These are phyloP conservation scores for Emberiza fucata DNA, from an alignment of 2,113 vertebrate genomes.

Conservation along the genomic window DNA sequence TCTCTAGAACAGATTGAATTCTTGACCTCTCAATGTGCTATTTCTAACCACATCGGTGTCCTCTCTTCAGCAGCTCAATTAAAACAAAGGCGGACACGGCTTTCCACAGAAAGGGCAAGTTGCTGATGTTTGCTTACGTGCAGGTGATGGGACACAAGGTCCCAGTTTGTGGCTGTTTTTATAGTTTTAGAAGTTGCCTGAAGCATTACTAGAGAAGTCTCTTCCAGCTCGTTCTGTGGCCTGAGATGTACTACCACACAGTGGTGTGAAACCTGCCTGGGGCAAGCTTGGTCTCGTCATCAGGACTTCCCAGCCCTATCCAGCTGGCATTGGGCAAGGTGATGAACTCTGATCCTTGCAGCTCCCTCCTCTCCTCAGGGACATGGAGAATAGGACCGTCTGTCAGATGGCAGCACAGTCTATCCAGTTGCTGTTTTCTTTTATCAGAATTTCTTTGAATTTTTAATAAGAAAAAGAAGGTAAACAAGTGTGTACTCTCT, in stretches of 20 bases:
- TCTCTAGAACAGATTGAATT: slow-evolving; percentile 59
- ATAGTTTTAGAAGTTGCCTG: neutral
- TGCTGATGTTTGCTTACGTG: neutral
- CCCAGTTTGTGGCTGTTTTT: neutral
- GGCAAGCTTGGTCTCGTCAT: neutral
- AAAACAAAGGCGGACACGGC: neutral
- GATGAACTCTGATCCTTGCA: neutral
- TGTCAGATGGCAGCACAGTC: neutral
- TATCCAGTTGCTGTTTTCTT: neutral
- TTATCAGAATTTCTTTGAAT: neutral
- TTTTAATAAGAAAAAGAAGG: neutral
- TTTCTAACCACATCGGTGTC: neutral
- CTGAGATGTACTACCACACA: neutral
- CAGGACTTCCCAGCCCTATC: neutral
- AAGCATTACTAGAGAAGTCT: neutral
- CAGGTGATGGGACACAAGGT: neutral
- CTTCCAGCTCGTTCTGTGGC: neutral
- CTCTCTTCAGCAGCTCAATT: slow-evolving; percentile 13
- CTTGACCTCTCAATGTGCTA: slow-evolving; percentile 48
- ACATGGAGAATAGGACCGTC: neutral
- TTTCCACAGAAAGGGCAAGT: neutral
- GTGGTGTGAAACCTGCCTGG: neutral
- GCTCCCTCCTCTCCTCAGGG: neutral
- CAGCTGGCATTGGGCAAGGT: neutral
- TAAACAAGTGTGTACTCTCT: neutral